Evolutionary conservation across 2,113 vertebrate species (phyloP).

Genomic region (Alexandromys fortis): DNA sequence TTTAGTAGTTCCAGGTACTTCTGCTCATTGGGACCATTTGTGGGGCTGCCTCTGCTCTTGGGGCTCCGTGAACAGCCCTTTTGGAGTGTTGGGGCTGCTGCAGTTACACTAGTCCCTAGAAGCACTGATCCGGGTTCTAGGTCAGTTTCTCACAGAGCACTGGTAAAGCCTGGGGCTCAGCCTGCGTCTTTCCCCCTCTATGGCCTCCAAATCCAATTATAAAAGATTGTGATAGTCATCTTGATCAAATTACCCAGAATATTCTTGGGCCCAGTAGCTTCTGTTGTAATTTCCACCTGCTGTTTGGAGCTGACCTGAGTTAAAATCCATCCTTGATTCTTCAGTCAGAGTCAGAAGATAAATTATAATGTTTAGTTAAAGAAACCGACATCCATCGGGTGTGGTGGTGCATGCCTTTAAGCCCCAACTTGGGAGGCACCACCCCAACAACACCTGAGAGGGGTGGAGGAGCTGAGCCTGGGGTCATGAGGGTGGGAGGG

Average conservation of each 20-base stretch:
- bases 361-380: too few species aligned
- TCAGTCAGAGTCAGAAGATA: too few species aligned
- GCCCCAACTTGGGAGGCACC: too few species aligned
- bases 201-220: neutral
- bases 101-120: neutral
- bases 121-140: too few species aligned
- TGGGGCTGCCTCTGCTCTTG: neutral
- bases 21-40: neutral
- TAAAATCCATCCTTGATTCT: neutral
- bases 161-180: neutral
- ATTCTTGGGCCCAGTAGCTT: neutral
- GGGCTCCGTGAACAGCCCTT: neutral
- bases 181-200: neutral
- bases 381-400: too few species aligned
- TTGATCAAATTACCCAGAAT: neutral
- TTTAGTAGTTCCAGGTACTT: neutral
- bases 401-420: too few species aligned
- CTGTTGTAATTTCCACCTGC: neutral
- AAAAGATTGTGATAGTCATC: neutral
- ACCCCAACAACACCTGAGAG: too few species aligned
- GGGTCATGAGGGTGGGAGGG: too few species aligned
- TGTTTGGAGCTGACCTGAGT: neutral
- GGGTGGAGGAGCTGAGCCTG: too few species aligned
- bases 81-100: neutral
- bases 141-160: too few species aligned